Evolutionary conservation across 2,797 vertebrate genomes (phyloP).

Genomic region (Chelonia mydas): DNA sequence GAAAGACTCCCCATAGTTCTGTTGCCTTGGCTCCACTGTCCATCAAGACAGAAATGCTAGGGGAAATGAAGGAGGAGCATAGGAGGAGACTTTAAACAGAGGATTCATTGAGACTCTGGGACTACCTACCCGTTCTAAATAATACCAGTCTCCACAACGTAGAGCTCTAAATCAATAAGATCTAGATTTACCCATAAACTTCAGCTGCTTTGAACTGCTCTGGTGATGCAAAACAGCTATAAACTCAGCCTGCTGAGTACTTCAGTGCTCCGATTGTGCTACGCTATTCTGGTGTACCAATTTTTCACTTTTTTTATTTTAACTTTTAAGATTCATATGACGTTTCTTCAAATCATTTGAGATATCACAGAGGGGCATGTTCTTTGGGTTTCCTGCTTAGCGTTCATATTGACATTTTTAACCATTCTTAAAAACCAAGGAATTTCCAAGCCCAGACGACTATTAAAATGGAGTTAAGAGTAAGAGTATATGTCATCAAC

Average conservation of each 20-base stretch:
- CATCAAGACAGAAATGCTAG: rapidly evolving
- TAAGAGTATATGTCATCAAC: background rate
- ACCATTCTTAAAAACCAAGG: background rate
- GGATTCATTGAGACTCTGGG: background rate
- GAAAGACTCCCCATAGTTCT: background rate
- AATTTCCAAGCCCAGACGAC: background rate
- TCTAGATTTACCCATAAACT: background rate
- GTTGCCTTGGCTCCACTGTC: background rate
- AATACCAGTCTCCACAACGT: background rate
- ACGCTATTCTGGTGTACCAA: background rate
- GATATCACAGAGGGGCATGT: background rate
- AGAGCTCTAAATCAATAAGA: background rate
- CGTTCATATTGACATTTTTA: background rate
- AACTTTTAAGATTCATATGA: background rate
- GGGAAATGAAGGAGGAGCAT: background rate
- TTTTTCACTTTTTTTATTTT: background rate
- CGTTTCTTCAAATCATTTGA: background rate
- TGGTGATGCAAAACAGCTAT: background rate
- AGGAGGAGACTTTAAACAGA: background rate
- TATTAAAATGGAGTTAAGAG: background rate
- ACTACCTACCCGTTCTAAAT: background rate
- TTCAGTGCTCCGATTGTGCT: background rate
- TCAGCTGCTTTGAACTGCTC: background rate
- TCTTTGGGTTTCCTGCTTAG: background rate
- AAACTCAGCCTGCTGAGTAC: background rate